Conservation (phyloP, 2,797 vertebrate genomes). For the Lepus townsendii region DNA sequence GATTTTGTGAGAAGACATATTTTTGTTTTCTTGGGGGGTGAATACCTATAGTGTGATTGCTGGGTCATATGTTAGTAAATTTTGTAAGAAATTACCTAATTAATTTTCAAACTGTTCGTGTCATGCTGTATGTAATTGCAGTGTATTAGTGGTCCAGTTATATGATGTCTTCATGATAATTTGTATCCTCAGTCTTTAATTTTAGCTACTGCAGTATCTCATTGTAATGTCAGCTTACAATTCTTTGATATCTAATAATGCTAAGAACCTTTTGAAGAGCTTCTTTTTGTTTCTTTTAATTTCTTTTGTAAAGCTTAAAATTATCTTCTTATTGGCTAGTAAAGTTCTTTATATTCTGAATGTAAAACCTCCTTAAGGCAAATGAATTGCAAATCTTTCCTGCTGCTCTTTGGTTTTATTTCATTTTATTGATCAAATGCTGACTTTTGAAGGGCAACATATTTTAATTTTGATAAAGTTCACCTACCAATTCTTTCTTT, state of each 20-base stretch:
- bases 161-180: neutral
- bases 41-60: neutral
- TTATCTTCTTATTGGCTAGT: neutral
- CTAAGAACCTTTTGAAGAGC: neutral
- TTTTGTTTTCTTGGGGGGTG: neutral
- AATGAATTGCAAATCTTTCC: neutral
- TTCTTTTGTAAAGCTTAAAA: neutral
- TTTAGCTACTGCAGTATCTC: neutral
- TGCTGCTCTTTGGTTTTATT: neutral
- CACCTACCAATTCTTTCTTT: neutral
- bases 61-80: neutral
- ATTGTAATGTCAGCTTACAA: neutral
- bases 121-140: neutral
- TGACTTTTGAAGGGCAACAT: neutral
- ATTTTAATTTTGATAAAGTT: neutral
- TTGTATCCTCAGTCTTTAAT: neutral
- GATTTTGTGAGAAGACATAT: neutral
- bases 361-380: neutral
- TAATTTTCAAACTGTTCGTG: neutral
- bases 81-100: neutral
- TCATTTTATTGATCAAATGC: neutral
- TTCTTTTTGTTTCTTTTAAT: slow-evolving; percentile 13
- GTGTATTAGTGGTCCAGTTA: neutral
- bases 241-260: neutral
- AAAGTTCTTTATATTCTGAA: neutral